Conservation (phyloP, 92 coral and sea anemone genomes). For the Zoanthus gigantus region DNA sequence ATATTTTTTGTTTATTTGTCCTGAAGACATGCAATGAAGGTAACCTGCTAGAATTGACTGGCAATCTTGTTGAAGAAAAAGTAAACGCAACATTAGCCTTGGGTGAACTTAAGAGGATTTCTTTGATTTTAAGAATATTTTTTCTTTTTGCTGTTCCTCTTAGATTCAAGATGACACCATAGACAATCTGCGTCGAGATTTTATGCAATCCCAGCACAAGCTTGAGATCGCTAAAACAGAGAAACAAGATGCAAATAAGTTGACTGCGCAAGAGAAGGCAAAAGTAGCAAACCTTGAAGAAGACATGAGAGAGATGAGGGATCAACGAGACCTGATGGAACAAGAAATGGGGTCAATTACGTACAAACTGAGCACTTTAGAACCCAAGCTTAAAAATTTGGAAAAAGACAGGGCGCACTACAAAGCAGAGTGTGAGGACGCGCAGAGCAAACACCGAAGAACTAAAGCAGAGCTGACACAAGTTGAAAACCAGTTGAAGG, state of each 20-base stretch:
- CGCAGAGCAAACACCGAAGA: slow-evolving; percentile 68
- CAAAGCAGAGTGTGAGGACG: slow-evolving; percentile 67
- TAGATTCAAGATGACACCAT: slow-evolving; percentile 66
- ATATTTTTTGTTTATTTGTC: neutral
- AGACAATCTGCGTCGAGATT: slow-evolving; percentile 71
- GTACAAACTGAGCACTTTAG: slow-evolving; percentile 77
- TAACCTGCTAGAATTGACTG: no score
- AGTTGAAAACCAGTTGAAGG: slow-evolving; percentile 83
- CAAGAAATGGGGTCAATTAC: slow-evolving; percentile 71
- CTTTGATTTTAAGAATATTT: no score
- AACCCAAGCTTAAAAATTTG: slow-evolving; percentile 67
- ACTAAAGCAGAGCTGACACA: slow-evolving; percentile 78
- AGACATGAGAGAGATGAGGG: slow-evolving; percentile 69
- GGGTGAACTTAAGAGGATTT: neutral
- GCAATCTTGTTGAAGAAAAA: no score
- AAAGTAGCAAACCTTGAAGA: slow-evolving; percentile 58
- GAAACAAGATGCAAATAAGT: slow-evolving; percentile 69
- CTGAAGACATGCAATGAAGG: neutral
- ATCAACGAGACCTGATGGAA: slow-evolving; percentile 70
- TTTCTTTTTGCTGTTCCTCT: neutral
- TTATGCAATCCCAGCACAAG: slow-evolving; percentile 68
- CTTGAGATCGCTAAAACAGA: slow-evolving; percentile 68
- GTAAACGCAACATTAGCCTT: neutral
- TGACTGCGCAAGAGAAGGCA: slow-evolving; percentile 60
- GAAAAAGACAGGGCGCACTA: slow-evolving; percentile 76